Evolutionary conservation across 2,888 invertebrate genomes (phyloP).

Genomic region (Tuberolachnus salignus): DNA sequence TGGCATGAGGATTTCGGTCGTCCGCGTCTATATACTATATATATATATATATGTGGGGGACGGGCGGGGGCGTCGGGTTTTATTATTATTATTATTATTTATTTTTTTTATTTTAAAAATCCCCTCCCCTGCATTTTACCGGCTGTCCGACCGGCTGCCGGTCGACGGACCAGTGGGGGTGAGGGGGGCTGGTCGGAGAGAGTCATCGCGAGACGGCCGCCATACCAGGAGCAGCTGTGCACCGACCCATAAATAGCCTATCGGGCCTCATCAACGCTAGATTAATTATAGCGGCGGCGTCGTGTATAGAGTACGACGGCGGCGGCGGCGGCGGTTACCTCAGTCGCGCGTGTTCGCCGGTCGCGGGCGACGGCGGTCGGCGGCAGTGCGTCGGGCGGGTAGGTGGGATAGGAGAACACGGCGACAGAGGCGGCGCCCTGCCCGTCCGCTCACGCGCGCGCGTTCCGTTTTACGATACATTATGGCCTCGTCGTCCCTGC

Average conservation of each 20-base stretch:
- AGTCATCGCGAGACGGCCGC: neutral
- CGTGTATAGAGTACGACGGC: neutral
- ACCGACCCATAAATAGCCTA: slow-evolving; percentile 56
- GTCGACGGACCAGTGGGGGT: neutral
- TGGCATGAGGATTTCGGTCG: too few species aligned
- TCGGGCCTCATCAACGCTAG: slow-evolving; percentile 55
- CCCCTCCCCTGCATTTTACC: neutral
- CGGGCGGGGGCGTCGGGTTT: neutral
- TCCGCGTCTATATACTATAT: too few species aligned
- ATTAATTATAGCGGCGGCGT: slow-evolving; percentile 53
- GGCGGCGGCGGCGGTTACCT: neutral
- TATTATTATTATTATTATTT: slow-evolving; percentile 1
- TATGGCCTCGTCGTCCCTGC: too few species aligned
- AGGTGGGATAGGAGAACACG: too few species aligned
- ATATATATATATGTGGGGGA: neutral
- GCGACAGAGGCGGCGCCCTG: too few species aligned
- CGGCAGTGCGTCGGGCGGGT: too few species aligned
- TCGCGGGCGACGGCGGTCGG: neutral
- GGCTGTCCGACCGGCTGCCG: neutral
- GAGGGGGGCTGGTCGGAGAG: neutral
- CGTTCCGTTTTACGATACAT: too few species aligned
- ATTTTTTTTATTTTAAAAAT: neutral
- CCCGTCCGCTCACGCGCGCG: too few species aligned
- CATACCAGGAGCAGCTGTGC: slow-evolving; percentile 43
- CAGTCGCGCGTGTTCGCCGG: neutral